These are phyloP conservation scores for Cepaea nemoralis DNA, from an alignment of 1,140 invertebrate genomes.

Conservation along the genomic window DNA sequence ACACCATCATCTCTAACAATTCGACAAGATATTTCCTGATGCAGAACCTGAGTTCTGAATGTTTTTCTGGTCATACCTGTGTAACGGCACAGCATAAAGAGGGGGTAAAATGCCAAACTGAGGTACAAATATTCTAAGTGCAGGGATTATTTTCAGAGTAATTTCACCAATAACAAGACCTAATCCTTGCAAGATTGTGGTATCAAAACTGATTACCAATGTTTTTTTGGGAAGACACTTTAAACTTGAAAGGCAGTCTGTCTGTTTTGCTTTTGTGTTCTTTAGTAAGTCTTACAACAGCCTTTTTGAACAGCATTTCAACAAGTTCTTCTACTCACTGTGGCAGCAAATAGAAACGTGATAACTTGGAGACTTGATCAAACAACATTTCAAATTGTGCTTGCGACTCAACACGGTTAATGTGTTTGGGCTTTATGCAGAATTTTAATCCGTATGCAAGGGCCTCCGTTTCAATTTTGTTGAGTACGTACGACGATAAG, in stretches of 20 bases:
- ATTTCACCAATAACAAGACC: slow-evolving; percentile 59
- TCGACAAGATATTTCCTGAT: slow-evolving; percentile 26
- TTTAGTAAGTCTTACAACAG: slow-evolving; percentile 55
- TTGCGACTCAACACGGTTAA: too few relatives aligned
- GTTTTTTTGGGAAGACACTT: slow-evolving; percentile 47
- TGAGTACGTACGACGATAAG: too few relatives aligned
- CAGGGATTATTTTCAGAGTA: slow-evolving; percentile 56
- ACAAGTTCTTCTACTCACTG: slow-evolving; percentile 42
- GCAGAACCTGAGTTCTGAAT: neutral
- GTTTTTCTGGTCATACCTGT: slow-evolving; percentile 37
- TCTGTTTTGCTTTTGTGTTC: slow-evolving; percentile 54
- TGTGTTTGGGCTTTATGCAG: too few relatives aligned
- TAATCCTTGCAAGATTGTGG: slow-evolving; percentile 48
- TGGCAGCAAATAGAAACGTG: slow-evolving; percentile 49
- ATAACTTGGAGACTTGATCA: too few relatives aligned
- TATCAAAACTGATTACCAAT: slow-evolving; percentile 54
- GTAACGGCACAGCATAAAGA: slow-evolving; percentile 51
- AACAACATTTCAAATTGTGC: too few relatives aligned
- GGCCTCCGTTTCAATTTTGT: too few relatives aligned
- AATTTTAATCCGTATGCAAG: too few relatives aligned
- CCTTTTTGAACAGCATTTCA: slow-evolving; percentile 52
- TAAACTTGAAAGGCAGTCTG: slow-evolving; percentile 58
- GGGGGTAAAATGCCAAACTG: slow-evolving; percentile 49
- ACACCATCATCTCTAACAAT: slow-evolving; percentile 30
- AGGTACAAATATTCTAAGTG: slow-evolving; percentile 48